A percentile compares a stretch with the other conserved stretches of the same genome.
phyloP scores from a whole-genome alignment of 1,140 invertebrate species.

The Drosophila funebris region DNA sequence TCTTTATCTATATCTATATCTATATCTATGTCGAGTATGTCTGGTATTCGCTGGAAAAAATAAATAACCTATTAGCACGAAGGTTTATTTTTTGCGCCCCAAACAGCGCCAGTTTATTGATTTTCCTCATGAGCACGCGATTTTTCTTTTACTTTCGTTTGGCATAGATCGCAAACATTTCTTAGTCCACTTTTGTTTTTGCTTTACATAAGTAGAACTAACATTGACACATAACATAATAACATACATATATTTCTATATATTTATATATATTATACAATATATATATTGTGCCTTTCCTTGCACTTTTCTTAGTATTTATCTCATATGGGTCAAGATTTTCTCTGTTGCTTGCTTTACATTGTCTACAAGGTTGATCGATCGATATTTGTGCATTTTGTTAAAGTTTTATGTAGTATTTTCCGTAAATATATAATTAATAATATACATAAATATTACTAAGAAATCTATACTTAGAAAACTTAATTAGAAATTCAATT shows the following conservation, averaged over 20 bases:
- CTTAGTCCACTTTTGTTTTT: slow-evolving; percentile 16
- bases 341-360: background rate
- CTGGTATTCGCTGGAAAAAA: slow-evolving; percentile 52
- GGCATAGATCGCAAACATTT: slow-evolving; percentile 45
- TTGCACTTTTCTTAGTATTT: background rate
- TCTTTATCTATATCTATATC: slow-evolving; percentile 32
- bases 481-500: too few species aligned
- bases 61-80: slow-evolving; percentile 80
- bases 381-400: background rate
- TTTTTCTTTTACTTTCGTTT: slow-evolving; percentile 75
- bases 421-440: too few species aligned
- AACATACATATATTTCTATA: slow-evolving; percentile 2
- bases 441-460: background rate
- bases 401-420: background rate
- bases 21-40: slow-evolving; percentile 32
- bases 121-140: slow-evolving; percentile 52
- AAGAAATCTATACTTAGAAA: too few species aligned
- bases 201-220: slow-evolving; percentile 22
- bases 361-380: background rate
- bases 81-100: slow-evolving; percentile 38
- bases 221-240: too few species aligned
- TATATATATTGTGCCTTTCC: background rate
- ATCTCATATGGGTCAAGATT: slow-evolving; percentile 9
- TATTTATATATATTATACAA: background rate
- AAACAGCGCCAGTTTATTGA: slow-evolving; percentile 58